phyloP scores from a whole-genome alignment of 2,888 invertebrate species.

The Urechis unicinctus region DNA sequence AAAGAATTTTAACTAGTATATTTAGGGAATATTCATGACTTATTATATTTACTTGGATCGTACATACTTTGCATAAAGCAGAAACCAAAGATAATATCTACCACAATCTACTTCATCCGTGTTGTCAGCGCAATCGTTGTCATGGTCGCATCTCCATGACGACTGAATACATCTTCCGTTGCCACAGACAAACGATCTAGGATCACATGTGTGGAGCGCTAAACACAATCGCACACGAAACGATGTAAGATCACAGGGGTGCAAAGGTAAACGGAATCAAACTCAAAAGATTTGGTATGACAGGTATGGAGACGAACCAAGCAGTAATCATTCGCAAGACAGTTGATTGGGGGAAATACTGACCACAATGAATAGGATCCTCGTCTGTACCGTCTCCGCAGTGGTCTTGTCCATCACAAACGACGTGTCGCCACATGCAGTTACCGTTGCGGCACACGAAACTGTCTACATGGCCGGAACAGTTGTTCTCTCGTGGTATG shows the following conservation, averaged over 20 bases:
- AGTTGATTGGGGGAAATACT: too few relatives aligned
- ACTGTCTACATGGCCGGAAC: conserved; percentile 56
- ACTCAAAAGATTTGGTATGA: too few relatives aligned
- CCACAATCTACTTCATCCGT: conserved; percentile 42
- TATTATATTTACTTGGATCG: too few relatives aligned
- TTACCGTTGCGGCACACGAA: conserved; percentile 86
- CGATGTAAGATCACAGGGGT: too few relatives aligned
- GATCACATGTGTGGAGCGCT: conserved; percentile 40
- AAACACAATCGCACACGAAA: background rate
- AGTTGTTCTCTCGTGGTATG: conserved; percentile 61
- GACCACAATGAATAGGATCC: conserved; percentile 37
- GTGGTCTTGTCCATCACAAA: conserved; percentile 76
- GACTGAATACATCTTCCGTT: conserved; percentile 45
- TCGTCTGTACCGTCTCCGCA: conserved; percentile 43
- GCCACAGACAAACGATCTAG: conserved; percentile 39
- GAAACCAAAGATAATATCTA: too few relatives aligned
- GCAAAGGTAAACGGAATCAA: too few relatives aligned
- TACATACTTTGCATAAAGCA: too few relatives aligned
- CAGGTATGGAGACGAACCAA: too few relatives aligned
- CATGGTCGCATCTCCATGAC: conserved; percentile 41
- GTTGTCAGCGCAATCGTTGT: conserved; percentile 41
- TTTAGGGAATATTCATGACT: background rate
- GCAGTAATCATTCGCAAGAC: too few relatives aligned
- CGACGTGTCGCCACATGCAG: conserved; percentile 89
- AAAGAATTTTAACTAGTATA: background rate